Conservation (phyloP, 2,113 vertebrate genomes). For the Cichladusa arquata region DNA sequence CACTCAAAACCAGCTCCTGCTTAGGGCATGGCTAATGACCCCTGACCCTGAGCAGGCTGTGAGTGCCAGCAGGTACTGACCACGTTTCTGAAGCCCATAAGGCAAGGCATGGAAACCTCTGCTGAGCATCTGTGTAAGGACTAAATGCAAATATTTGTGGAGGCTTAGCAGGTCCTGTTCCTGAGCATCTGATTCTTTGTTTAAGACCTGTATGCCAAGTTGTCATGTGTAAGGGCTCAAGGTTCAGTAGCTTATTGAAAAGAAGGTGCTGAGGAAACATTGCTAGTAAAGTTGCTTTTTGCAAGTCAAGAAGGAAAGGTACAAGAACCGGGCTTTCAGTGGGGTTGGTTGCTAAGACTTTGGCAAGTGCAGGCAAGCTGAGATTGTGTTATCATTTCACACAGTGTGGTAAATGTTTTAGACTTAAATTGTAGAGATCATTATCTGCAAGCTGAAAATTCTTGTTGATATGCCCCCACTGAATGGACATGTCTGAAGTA, state of each 20-base stretch:
- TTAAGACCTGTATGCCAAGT: background rate
- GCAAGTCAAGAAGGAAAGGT: background rate
- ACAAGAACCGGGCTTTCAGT: background rate
- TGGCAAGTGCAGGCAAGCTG: background rate
- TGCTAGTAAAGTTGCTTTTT: background rate
- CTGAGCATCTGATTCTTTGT: background rate
- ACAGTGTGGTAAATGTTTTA: background rate
- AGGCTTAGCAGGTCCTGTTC: background rate
- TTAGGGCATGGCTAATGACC: background rate
- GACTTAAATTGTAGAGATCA: background rate
- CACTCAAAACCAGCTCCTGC: background rate
- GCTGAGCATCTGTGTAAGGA: background rate
- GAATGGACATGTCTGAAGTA: background rate
- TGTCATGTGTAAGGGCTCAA: background rate
- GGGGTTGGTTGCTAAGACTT: background rate
- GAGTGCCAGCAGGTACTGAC: background rate
- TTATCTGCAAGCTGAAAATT: background rate
- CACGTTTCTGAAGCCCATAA: background rate
- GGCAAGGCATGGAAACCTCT: background rate
- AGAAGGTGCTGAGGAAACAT: background rate
- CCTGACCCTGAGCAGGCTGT: background rate
- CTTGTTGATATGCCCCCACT: background rate
- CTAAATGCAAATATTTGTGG: background rate
- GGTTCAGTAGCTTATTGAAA: background rate
- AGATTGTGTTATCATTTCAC: background rate